Evolutionary conservation across 2,113 vertebrate species (phyloP), one percentile per base, ranked within the genome.

Genomic region (Coptodon bakossiorum): DNA sequence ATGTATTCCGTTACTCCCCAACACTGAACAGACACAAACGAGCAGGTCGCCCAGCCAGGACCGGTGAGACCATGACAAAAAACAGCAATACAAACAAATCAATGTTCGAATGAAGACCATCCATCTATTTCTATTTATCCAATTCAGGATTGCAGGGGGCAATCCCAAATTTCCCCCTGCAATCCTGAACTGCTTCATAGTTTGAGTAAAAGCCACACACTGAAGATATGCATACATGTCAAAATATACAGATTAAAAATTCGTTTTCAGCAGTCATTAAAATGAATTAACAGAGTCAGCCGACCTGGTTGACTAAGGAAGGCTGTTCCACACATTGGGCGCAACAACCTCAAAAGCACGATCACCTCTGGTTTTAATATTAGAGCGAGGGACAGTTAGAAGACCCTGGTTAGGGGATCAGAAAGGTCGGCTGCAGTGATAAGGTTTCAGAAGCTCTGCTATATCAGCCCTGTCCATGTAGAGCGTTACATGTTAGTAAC

Each of bases 191-290:
- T 61, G 14, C 59, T n/a, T 63, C 59, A 63, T 7, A n/a, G 31
- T 63, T 12, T 36, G 31, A 63, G 17, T 63, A 63, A 63, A 63
- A 63, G 31, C 29, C 31, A 36, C 31, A 36, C 59, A n/a, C 59
- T 0, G 59, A 63, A 36, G 59, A 63, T 36, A 63, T 63, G 59
- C 36, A 63, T 34, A 0, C 0, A 63, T 63, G 59, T 29, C 0
- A 1, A 52, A 52, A 52, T 9, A 52, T 52, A n/a, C 17, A n/a
- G 50, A 52, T 52, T 52, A 52, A 52, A 50, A 50, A 50, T 19
- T 50, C 19, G 48, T 50, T 50, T 50, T 50, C 48, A 50, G 48
- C 48, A 50, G 48, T 19, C 48, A 50, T 19, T 50, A 50, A 9
- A 19, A 19, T 19, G 7, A 19, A 19, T 19, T 50, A 50, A 19